Conservation (phyloP, 2,113 vertebrate species). For the Oreochromis spilurus region DNA sequence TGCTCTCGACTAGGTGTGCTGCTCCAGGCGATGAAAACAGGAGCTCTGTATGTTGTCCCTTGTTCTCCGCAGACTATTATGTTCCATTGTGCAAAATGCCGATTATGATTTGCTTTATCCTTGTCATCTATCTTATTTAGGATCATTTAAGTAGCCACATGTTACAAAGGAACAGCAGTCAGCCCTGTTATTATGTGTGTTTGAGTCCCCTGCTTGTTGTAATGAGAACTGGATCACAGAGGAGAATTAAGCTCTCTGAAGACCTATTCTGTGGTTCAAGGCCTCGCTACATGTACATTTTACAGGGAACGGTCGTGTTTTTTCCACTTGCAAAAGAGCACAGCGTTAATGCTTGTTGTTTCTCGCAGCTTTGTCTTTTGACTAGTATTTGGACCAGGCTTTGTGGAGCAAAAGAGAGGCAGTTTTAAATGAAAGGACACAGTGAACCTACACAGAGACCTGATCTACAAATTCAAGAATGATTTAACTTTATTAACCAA, state of each 20-base stretch:
- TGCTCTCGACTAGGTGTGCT: constrained; percentile 72
- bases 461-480: background rate
- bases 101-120: constrained; percentile 70
- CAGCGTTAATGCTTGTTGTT: background rate
- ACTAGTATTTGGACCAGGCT: background rate
- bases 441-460: background rate
- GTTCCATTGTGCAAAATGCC: constrained; percentile 64
- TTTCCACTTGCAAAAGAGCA: background rate
- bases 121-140: constrained; percentile 70
- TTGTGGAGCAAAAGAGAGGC: background rate
- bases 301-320: background rate
- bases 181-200: constrained; percentile 60
- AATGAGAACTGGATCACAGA: constrained; percentile 62
- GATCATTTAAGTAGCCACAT: constrained; percentile 66
- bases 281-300: constrained; percentile 24
- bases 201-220: constrained; percentile 55
- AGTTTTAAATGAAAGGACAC: background rate
- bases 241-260: constrained; percentile 55
- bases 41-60: constrained; percentile 57
- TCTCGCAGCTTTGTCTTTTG: background rate
- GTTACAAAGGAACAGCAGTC: constrained; percentile 67
- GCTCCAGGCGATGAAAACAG: constrained; percentile 66
- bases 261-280: constrained; percentile 42
- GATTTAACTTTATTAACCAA: background rate
- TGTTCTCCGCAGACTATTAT: constrained; percentile 62